These are phyloP conservation scores for Chelonus formosanus DNA, from an alignment of 2,888 invertebrate genomes.

Conservation along the genomic window DNA sequence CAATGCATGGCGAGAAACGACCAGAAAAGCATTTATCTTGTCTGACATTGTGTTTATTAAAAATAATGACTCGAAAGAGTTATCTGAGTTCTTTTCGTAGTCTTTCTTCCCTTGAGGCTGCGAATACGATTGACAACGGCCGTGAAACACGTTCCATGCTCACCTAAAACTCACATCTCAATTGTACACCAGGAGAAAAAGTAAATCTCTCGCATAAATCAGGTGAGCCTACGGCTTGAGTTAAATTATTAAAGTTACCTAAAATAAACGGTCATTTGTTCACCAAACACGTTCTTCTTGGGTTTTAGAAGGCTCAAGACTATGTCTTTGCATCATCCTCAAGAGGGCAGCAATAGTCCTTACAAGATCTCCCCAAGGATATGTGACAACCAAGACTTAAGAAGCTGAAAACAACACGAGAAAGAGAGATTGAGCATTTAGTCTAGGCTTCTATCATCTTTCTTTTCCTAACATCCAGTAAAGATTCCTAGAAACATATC, in stretches of 20 bases:
- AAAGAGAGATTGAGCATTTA: no score
- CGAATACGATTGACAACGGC: slow-evolving; percentile 25
- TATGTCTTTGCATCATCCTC: slow-evolving; percentile 41
- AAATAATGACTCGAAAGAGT: slow-evolving; percentile 58
- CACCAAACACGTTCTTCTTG: slow-evolving; percentile 54
- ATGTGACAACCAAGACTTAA: no score
- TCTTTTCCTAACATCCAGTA: slow-evolving; percentile 28
- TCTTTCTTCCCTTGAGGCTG: slow-evolving; percentile 21
- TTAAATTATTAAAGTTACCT: slow-evolving; percentile 36
- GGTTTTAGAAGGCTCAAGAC: slow-evolving; percentile 25
- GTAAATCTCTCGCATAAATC: slow-evolving; percentile 4
- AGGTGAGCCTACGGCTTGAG: neutral
- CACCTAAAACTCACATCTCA: slow-evolving; percentile 10
- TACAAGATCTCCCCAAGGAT: no score
- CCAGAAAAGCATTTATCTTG: slow-evolving; percentile 54
- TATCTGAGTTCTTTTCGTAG: slow-evolving; percentile 32
- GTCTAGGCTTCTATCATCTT: slow-evolving; percentile 7
- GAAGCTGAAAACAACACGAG: no score
- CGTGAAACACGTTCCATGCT: slow-evolving; percentile 19
- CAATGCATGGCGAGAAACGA: slow-evolving; percentile 40
- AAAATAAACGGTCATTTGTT: slow-evolving; percentile 62
- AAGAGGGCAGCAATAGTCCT: no score
- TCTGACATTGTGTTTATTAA: slow-evolving; percentile 58
- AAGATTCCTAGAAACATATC: slow-evolving; percentile 59
- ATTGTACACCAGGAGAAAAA: neutral